phyloP scores from a whole-genome alignment of 2,797 vertebrate genomes.

The Gadopsis bispinosus region DNA sequence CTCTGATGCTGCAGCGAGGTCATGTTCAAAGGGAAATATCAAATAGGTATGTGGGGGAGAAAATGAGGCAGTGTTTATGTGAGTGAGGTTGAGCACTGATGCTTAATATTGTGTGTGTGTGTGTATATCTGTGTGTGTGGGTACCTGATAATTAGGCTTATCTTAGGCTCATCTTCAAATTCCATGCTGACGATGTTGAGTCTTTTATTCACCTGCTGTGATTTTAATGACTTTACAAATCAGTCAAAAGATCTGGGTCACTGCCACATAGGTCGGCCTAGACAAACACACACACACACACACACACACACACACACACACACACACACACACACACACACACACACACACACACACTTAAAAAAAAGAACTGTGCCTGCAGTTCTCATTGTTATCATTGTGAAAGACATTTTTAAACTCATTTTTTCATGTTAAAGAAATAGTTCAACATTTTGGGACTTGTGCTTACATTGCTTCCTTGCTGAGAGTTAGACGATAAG shows the following conservation, averaged over 20 bases:
- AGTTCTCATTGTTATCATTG: constrained; percentile 27
- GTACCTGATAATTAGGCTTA: constrained; percentile 59
- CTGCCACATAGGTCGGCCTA: constrained; percentile 56
- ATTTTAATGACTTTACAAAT: constrained; percentile 74
- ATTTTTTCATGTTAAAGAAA: not conserved
- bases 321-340: constrained; percentile 15
- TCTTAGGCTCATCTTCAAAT: constrained; percentile 57
- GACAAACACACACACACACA: constrained; percentile 23
- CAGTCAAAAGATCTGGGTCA: constrained; percentile 64
- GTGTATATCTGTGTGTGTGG: constrained; percentile 12
- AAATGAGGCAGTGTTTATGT: constrained; percentile 49
- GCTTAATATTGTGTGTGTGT: constrained; percentile 37
- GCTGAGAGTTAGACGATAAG: not conserved
- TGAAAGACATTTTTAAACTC: constrained; percentile 11
- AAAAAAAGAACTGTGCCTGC: constrained; percentile 35
- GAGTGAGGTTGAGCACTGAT: constrained; percentile 21
- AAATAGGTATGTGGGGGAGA: constrained; percentile 41
- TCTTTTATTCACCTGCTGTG: constrained; percentile 54
- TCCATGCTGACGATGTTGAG: constrained; percentile 38
- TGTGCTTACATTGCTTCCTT: not conserved
- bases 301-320: constrained; percentile 8
- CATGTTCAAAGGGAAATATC: constrained; percentile 72
- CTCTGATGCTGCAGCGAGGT: constrained; percentile 72
- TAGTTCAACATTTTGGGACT: not conserved
- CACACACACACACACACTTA: constrained; percentile 3